Evolutionary conservation across 1,140 invertebrate species (phyloP).

Genomic region (Hycleus cichorii): DNA sequence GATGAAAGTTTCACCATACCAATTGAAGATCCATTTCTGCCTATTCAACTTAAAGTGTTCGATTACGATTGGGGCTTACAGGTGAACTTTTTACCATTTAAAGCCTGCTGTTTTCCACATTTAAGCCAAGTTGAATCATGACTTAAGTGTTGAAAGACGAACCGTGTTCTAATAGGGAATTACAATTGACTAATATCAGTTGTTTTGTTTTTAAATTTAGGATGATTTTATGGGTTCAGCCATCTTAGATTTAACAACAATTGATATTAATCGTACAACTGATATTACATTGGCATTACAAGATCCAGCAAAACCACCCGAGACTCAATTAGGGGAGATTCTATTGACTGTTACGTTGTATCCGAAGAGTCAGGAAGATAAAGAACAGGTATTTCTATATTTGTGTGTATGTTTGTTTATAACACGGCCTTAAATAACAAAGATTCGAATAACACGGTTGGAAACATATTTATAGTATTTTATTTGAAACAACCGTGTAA

Average conservation of each 20-base stretch:
- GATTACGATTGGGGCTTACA: constrained; percentile 95
- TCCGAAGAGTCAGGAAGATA: constrained; percentile 87
- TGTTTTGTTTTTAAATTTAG: constrained; percentile 7
- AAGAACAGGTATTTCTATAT: constrained; percentile 68
- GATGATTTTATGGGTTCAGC: constrained; percentile 97
- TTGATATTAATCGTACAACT: constrained; percentile 75
- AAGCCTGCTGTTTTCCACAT: too few species aligned
- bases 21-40: constrained; percentile 87
- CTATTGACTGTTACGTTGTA: constrained; percentile 71
- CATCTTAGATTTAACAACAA: constrained; percentile 70
- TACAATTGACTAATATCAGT: background rate
- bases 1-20: constrained; percentile 92
- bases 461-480: too few species aligned
- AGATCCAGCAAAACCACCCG: constrained; percentile 56
- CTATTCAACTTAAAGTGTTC: constrained; percentile 86
- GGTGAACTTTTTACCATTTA: constrained; percentile 19
- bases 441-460: too few species aligned
- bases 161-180: background rate
- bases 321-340: constrained; percentile 74
- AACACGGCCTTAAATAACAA: too few species aligned
- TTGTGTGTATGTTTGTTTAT: too few species aligned
- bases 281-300: constrained; percentile 71
- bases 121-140: too few species aligned
- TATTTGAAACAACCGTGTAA: too few species aligned
- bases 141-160: too few species aligned